phyloP scores from a whole-genome alignment of 2,113 vertebrate species.

The Phocoena phocoena region DNA sequence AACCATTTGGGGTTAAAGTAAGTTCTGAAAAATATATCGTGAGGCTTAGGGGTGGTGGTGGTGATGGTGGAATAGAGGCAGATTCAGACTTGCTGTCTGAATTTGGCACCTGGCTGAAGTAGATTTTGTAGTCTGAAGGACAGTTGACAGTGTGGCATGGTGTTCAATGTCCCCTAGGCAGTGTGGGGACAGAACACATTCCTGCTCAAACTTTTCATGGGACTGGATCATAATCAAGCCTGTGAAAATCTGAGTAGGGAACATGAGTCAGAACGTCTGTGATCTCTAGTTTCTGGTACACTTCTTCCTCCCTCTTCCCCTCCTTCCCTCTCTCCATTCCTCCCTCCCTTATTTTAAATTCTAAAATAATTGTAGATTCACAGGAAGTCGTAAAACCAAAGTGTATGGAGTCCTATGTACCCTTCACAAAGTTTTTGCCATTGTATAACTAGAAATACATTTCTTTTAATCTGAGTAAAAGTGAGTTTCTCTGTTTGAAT shows the following conservation, averaged over 20 bases:
- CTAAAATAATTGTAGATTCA: not conserved
- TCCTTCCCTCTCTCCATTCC: too few relatives aligned
- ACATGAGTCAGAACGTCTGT: not conserved
- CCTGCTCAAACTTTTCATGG: not conserved
- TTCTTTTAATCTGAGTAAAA: conserved; percentile 39
- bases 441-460: not conserved
- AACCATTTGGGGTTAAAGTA: not conserved
- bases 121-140: not conserved
- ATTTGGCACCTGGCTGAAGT: not conserved
- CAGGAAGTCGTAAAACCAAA: not conserved
- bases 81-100: not conserved
- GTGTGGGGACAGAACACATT: not conserved
- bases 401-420: not conserved
- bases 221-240: not conserved
- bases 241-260: not conserved
- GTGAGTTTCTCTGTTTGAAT: conserved; percentile 31
- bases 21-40: not conserved
- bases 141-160: not conserved
- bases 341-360: not conserved
- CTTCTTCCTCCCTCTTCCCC: not conserved
- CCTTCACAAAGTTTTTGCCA: not conserved
- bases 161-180: not conserved
- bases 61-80: not conserved
- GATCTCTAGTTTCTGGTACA: not conserved
- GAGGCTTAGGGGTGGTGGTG: not conserved